Conservation (phyloP, 1,140 invertebrate species). For the Coenobita brevimanus region DNA sequence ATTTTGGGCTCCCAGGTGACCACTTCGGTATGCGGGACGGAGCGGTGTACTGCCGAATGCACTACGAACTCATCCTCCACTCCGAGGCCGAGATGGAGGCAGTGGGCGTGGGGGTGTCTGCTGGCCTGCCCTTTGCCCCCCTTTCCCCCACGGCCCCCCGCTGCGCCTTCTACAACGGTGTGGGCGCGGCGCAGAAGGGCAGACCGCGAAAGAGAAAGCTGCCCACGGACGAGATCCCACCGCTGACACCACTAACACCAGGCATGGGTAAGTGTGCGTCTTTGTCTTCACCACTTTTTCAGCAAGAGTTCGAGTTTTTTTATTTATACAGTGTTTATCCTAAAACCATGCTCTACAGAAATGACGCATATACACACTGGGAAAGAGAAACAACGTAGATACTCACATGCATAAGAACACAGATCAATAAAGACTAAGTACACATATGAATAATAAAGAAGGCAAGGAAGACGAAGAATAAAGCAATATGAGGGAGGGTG, state of each 20-base stretch:
- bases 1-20: too few species aligned
- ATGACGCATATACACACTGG: too few species aligned
- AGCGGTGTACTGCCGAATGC: constrained; percentile 86
- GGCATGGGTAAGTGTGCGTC: constrained; percentile 65
- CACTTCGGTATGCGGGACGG: constrained; percentile 78
- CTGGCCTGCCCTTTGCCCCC: constrained; percentile 58
- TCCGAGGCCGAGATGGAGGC: constrained; percentile 70
- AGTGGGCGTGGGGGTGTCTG: constrained; percentile 46
- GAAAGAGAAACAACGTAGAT: neutral
- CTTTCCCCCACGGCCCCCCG: constrained; percentile 65
- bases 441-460: neutral
- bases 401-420: too few species aligned
- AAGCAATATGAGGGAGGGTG: neutral
- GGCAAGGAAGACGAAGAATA: neutral
- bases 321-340: too few species aligned
- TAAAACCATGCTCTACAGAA: too few species aligned
- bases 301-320: too few species aligned
- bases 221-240: constrained; percentile 58
- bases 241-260: constrained; percentile 56
- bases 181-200: constrained; percentile 67
- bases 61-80: constrained; percentile 83
- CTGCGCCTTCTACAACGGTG: constrained; percentile 65
- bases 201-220: constrained; percentile 63
- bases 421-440: too few species aligned
- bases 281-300: too few species aligned